Evolutionary conservation across 1,140 invertebrate species (phyloP), one percentile per base, ranked within the genome.

Genomic region (Drosophila yakuba): DNA sequence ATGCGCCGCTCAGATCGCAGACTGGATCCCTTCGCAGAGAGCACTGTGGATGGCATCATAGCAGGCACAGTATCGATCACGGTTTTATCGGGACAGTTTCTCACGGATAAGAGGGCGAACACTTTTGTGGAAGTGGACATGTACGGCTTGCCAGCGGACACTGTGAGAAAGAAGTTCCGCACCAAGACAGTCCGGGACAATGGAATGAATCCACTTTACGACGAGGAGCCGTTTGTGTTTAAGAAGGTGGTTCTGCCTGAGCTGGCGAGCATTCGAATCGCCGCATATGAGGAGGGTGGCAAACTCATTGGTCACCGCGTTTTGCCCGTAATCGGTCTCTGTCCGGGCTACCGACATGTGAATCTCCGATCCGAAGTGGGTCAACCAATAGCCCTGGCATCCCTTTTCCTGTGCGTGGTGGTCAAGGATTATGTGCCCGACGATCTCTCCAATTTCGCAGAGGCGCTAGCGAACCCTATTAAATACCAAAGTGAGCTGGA

Each of bases 81-180:
- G 66, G 97, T 98, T 11, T 94, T 97, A 77, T 96, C 96, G 1
- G 96, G 97, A 0, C 98, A 99, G 93, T 99, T 99, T 93, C 93
- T 99, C 50, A 98, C 97, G 3, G 98, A 99, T 84, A 98, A 98
- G 93, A 95, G 98, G 74, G 96, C 97, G 15, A 98, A 98, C 17
- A 99, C 98, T 0, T 99, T 98, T 91, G 98, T 99, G 2, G 99
- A 99, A 93, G 98, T 99, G 28, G 98, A 99, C 91, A 99, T 99
- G 98, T 99, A 98, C 92, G 99, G 99, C 1, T 93, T 99, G 64
- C 98, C 99, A 0, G 98, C 98, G 0, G 99, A 99, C 92, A 99
- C 99, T 0, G 98, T 99, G 12, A 94, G 98, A 36, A 98, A 99
- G 94, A 97, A 97, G 93, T 99, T 99, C 93, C 94, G 97, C 50